Base-by-base conservation (phyloP, 2,888 invertebrate genomes). In the Meganola albula region DNA sequence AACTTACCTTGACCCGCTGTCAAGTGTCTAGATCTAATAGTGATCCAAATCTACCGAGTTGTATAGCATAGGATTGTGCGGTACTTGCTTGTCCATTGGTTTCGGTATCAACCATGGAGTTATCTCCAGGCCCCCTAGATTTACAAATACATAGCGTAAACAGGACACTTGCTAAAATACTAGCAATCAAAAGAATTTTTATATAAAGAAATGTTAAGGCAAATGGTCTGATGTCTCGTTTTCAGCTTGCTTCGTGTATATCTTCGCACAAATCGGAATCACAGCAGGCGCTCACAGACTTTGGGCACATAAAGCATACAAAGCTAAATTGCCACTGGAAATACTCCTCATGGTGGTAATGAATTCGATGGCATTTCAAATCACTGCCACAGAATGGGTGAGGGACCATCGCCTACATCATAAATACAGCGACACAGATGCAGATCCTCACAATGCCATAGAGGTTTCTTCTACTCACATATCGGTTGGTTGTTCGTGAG, bases 401-500 rank as follows among this genome's bases (percentile, higher is more conserved):
- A 75, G 89, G 44, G 89, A 90, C 41, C 89, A 89, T 59, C 74
- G 91, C 25, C 87, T 91, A 6, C 91, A 94, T 57, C 93, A 94
- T 72, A 93, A 93, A 59, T 93, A 88, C 79, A 54, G 56, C 12
- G 70, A 71, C 24, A 70, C 70, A 0, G 64, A 68, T 16, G 64
- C 59, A 1, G 69, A 69, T 64, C 93, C 93, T 0, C 92, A 93
- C 62, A 93, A 93, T 57, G 90, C 92, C 1, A 88, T 5, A 80
- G 93, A 28, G 95, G 95, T 2, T 93, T 95, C 72, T 95, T 95
- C 83, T 95, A 92, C 68, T 87, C 94, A 0, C 95, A 95, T 64
- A 84, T 95, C 29, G 95, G 95, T n/a, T 95, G 95, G 95, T 73
- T 95, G 21, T 62, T 95, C 29, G 89, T 89, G 44, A 88, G 87